These are phyloP conservation scores for Apodemus sylvaticus DNA, from an alignment of 2,113 vertebrate species.

Conservation along the genomic window DNA sequence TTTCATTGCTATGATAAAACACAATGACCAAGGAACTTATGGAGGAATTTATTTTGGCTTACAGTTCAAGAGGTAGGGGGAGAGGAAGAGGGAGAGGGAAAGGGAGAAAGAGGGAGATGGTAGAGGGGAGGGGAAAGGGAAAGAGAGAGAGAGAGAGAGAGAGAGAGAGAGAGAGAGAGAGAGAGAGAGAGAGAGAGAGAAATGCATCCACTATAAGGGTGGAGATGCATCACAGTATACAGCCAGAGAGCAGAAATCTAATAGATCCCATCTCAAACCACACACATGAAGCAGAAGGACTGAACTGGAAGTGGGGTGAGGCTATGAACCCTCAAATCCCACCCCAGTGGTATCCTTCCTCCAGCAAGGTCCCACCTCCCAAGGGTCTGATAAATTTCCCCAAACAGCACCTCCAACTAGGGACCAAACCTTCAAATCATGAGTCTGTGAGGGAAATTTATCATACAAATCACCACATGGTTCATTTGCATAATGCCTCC, in stretches of 20 bases:
- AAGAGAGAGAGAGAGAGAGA: no score
- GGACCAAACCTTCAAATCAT: not conserved
- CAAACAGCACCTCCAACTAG: not conserved
- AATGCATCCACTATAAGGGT: no score
- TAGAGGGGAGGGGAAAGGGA: no score
- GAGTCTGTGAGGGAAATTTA: no score
- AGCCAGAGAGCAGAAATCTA: not conserved
- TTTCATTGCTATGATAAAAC: not conserved
- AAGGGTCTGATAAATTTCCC: not conserved
- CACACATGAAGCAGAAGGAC: not conserved
- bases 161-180: no score
- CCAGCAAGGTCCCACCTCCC: not conserved
- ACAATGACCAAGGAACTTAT: not conserved
- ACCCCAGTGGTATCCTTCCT: not conserved
- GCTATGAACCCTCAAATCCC: not conserved
- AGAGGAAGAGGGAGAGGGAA: no score
- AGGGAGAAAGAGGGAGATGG: no score
- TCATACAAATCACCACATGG: not conserved
- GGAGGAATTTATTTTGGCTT: not conserved
- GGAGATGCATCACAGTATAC: no score
- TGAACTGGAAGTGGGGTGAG: not conserved
- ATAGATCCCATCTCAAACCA: not conserved
- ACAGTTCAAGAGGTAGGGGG: not conserved
- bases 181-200: no score
- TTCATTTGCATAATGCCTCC: not conserved